Evolutionary conservation across 2,113 vertebrate genomes (phyloP), one percentile per base, ranked within the genome.

Genomic region (Phylloscopus whistleri): DNA sequence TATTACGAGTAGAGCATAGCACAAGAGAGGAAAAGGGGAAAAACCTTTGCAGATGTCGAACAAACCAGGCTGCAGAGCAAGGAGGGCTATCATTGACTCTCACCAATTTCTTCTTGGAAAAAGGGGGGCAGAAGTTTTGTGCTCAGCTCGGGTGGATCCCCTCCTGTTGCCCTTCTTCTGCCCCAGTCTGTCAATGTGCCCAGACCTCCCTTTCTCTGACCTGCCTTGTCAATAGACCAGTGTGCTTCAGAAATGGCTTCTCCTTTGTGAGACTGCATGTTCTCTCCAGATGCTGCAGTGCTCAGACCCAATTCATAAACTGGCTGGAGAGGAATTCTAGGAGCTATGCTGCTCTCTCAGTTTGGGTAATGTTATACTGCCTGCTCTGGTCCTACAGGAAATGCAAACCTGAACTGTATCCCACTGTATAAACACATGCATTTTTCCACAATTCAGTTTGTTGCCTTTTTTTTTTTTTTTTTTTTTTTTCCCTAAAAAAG

Each of bases 11-110:
- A 39, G 8, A 73, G 11, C 27, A 35, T 7, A 87, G 51, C 23
- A 43, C 10, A 33, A 51, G 63, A 67, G 24, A 62, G 43, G 33
- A 49, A 21, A 76, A 48, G 19, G 39, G 12, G 23, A 35, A 81
- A 35, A 74, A 24, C 15, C 39, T 66, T 28, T 46, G 9, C 23
- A 60, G 67, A 18, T 80, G 31, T 49, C 1, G 14, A 26, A 59
- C 43, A 91, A 74, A 89, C 0, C 17, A 70, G 35, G 12, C 52
- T 89, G 24, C 48, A 63, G 84, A 63, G 39, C 28, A 28, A 56
- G 21, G 9, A n/a, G n/a, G 5, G 7, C 23, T 78, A 0, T 55
- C 14, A 19, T 0, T 75, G 62, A 41, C 17, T 68, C 39, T 44
- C 41, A 80, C 31, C n/a, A 73, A 44, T 51, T 52, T 88, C 51